Conservation (phyloP, 1,140 invertebrate genomes). For the Drosophila sp. region DNA sequence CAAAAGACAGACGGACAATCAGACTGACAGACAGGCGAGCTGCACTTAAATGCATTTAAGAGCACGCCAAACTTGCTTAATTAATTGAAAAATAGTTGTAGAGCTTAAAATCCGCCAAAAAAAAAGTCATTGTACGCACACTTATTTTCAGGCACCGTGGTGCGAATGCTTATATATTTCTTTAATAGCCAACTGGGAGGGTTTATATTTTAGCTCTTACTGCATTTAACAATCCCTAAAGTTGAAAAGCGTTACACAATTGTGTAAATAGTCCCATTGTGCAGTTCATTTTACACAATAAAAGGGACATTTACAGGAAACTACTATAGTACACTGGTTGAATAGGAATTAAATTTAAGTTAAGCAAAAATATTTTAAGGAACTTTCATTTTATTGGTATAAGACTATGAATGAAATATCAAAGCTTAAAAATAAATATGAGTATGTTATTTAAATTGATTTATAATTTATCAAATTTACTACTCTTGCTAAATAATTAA, state of each 20-base stretch:
- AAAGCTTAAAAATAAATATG: no score
- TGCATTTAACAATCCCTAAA: neutral
- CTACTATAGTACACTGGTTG: constrained; percentile 34
- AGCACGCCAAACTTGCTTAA: constrained; percentile 71
- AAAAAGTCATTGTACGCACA: constrained; percentile 27
- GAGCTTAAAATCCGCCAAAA: constrained; percentile 26
- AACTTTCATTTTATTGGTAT: no score
- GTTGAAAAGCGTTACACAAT: neutral
- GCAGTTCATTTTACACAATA: neutral
- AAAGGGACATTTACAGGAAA: neutral
- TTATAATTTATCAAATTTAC: no score
- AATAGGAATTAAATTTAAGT: neutral
- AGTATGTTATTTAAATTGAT: no score
- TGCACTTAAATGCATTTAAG: constrained; percentile 74
- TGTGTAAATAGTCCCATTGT: constrained; percentile 10
- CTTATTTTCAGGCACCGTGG: constrained; percentile 9
- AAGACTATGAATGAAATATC: no score
- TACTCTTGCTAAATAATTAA: no score
- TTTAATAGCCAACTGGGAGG: neutral
- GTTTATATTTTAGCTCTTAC: neutral
- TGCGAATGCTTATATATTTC: neutral
- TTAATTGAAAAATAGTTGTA: constrained; percentile 74
- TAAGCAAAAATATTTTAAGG: neutral
- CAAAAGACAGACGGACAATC: constrained; percentile 25
- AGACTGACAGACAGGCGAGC: constrained; percentile 10